phyloP scores from a whole-genome alignment of 2,113 vertebrate genomes.

The Struthidea cinerea region DNA sequence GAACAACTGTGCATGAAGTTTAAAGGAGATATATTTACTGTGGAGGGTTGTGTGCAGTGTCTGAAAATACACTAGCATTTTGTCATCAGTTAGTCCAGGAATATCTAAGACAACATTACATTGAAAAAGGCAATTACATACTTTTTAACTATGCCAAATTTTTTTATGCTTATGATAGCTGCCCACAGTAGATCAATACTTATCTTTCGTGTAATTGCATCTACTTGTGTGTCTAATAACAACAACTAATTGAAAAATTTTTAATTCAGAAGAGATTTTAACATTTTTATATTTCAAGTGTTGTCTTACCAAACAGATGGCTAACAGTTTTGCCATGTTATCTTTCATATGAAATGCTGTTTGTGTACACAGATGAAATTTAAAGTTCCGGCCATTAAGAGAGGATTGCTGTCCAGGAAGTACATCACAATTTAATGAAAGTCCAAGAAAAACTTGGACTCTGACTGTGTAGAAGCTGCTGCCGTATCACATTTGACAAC shows the following conservation, averaged over 20 bases:
- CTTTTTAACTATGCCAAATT: background rate
- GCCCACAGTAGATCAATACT: background rate
- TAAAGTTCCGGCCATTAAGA: background rate
- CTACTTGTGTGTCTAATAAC: background rate
- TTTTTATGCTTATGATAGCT: background rate
- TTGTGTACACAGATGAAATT: background rate
- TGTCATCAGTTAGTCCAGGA: background rate
- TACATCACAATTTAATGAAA: background rate
- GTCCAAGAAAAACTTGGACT: background rate
- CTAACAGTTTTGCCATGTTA: background rate
- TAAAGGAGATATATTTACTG: background rate
- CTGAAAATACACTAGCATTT: background rate
- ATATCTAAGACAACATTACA: background rate
- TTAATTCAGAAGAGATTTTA: background rate
- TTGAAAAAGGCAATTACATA: background rate
- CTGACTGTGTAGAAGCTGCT: background rate
- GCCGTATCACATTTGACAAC: background rate
- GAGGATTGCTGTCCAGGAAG: background rate
- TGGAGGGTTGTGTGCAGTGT: background rate
- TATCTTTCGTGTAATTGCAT: background rate
- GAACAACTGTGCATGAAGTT: background rate
- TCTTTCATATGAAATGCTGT: background rate
- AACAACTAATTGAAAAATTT: background rate
- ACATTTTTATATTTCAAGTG: background rate
- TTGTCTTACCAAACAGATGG: background rate